Conservation (phyloP, 2,888 invertebrate genomes). For the Amaurobius ferox region DNA sequence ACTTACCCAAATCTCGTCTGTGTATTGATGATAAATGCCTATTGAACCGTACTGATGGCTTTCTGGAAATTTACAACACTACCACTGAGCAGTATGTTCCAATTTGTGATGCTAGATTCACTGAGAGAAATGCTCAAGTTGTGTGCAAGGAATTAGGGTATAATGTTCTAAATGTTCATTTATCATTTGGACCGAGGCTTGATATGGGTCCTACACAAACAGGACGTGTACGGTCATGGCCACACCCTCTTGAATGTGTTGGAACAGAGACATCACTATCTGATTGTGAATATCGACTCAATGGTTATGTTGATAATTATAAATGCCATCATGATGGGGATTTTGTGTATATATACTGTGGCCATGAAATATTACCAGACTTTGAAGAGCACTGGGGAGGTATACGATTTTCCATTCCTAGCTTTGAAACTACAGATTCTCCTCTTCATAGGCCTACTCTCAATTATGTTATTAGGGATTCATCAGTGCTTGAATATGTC, state of each 20-base stretch:
- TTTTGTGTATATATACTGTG: constrained; percentile 96
- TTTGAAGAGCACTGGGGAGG: constrained; percentile 95
- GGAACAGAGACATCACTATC: constrained; percentile 79
- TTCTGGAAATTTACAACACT: constrained; percentile 94
- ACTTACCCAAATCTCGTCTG: constrained; percentile 63
- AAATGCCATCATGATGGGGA: constrained; percentile 92
- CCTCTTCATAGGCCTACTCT: constrained; percentile 44
- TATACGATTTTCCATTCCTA: constrained; percentile 91
- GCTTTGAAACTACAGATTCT: constrained; percentile 85
- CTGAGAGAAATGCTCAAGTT: constrained; percentile 96
- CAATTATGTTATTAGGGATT: constrained; percentile 25
- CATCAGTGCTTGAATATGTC: constrained; percentile 78
- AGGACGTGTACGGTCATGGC: constrained; percentile 94
- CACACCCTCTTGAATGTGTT: constrained; percentile 88
- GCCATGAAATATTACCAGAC: constrained; percentile 79
- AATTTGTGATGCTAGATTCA: constrained; percentile 95
- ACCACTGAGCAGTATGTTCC: constrained; percentile 98
- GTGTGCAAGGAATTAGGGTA: constrained; percentile 95
- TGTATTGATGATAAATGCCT: constrained; percentile 74
- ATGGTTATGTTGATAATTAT: constrained; percentile 89
- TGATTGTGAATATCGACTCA: constrained; percentile 83
- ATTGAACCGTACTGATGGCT: constrained; percentile 84
- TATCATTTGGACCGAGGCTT: constrained; percentile 89
- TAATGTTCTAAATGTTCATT: constrained; percentile 90
- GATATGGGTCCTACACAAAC: constrained; percentile 93